phyloP scores from a whole-genome alignment of 1,140 invertebrate genomes.

The Zaprionus capensis region DNA sequence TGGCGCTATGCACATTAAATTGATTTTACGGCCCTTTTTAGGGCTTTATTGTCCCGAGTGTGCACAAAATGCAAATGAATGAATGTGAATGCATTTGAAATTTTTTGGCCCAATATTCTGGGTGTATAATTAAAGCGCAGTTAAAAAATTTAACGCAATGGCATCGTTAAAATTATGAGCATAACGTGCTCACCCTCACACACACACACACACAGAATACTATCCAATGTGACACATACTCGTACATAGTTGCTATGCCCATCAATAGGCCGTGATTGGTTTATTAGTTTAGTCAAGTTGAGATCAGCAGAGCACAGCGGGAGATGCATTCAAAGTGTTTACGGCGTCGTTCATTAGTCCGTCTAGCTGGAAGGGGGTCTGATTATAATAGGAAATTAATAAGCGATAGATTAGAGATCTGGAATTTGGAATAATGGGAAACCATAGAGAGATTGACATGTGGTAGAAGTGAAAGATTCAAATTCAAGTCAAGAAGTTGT shows the following conservation, averaged over 20 bases:
- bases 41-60: slow-evolving; percentile 35
- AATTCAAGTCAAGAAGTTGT: neutral
- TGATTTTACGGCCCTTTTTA: slow-evolving; percentile 63
- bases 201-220: neutral
- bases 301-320: slow-evolving; percentile 4
- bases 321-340: slow-evolving; percentile 13
- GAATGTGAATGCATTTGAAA: slow-evolving; percentile 39
- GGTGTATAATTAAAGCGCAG: slow-evolving; percentile 61
- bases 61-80: slow-evolving; percentile 62
- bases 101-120: slow-evolving; percentile 59
- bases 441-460: neutral
- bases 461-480: neutral
- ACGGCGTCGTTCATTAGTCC: neutral
- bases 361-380: neutral
- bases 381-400: slow-evolving; percentile 5
- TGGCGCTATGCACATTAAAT: slow-evolving; percentile 46
- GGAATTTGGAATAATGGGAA: neutral
- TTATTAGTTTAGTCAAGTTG: slow-evolving; percentile 19
- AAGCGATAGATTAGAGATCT: neutral
- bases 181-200: neutral
- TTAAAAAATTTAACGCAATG: slow-evolving; percentile 43
- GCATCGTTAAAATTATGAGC: slow-evolving; percentile 36
- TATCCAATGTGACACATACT: slow-evolving; percentile 1
- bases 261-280: slow-evolving; percentile 22
- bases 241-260: neutral